phyloP scores from a whole-genome alignment of 1,140 invertebrate species.

The Aphidius gifuensis region DNA sequence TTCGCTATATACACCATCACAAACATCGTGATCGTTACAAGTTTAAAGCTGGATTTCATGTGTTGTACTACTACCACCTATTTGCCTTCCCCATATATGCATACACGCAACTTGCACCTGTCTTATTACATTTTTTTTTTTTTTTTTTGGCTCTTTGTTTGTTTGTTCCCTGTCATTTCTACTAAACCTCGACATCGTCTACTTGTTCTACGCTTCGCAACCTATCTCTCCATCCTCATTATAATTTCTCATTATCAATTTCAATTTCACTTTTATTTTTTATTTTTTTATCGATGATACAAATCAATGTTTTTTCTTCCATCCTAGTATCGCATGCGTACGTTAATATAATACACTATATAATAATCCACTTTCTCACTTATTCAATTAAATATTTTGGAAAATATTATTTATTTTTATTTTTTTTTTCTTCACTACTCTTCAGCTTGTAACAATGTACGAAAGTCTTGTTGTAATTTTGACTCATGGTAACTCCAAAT shows the following conservation, averaged over 20 bases:
- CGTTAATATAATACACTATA: not conserved
- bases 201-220: slow-evolving; percentile 17
- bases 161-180: slow-evolving; percentile 16
- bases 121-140: slow-evolving; percentile 9
- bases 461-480: slow-evolving; percentile 51
- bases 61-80: no score
- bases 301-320: slow-evolving; percentile 1
- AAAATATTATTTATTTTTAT: not conserved
- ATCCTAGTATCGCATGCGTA: not conserved
- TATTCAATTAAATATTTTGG: slow-evolving; percentile 6
- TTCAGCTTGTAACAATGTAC: slow-evolving; percentile 48
- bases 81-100: no score
- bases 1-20: no score
- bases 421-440: slow-evolving; percentile 31
- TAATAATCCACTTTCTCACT: slow-evolving; percentile 8
- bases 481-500: slow-evolving; percentile 54
- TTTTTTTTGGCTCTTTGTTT: slow-evolving; percentile 3
- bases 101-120: no score
- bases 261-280: not conserved
- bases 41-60: no score
- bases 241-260: slow-evolving; percentile 8
- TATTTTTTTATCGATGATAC: slow-evolving; percentile 2
- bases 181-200: slow-evolving; percentile 14
- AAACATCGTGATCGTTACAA: no score
- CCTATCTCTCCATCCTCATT: not conserved